Percentiles rank a stretch among this genome's conserved stretches.
These are phyloP conservation scores for Heliconius ethilla DNA, from an alignment of 2,888 invertebrate genomes.

Conservation along the genomic window DNA sequence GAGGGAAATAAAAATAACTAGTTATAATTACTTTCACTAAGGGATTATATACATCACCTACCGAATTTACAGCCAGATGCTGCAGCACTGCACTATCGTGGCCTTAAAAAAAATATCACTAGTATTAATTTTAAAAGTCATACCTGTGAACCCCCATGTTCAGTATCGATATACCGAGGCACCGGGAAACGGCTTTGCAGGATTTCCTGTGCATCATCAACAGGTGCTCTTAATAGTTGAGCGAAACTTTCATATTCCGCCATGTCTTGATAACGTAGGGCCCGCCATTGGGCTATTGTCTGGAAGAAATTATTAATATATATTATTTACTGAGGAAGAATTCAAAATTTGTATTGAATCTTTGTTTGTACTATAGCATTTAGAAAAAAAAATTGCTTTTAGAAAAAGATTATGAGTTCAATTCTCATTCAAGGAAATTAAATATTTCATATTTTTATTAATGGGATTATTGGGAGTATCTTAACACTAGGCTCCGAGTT, in stretches of 20 bases:
- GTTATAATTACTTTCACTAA: no score
- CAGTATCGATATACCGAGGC: slow-evolving; percentile 99
- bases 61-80: rapidly evolving
- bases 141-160: slow-evolving; percentile 90
- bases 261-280: slow-evolving; percentile 96
- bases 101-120: background rate
- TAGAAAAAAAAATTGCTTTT: no score
- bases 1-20: no score
- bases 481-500: background rate
- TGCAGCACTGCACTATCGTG: background rate
- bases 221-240: slow-evolving; percentile 96
- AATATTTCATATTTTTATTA: no score
- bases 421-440: no score
- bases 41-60: background rate
- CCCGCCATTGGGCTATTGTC: slow-evolving; percentile 99
- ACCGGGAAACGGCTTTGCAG: slow-evolving; percentile 98
- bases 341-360: background rate
- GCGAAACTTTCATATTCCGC: slow-evolving; percentile 99
- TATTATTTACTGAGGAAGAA: background rate
- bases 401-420: no score
- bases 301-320: slow-evolving; percentile 58
- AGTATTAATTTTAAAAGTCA: no score
- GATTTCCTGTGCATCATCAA: slow-evolving; percentile 98
- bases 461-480: background rate
- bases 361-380: no score